Conservation (phyloP, 2,113 vertebrate genomes). For the Dipodomys ordii region DNA sequence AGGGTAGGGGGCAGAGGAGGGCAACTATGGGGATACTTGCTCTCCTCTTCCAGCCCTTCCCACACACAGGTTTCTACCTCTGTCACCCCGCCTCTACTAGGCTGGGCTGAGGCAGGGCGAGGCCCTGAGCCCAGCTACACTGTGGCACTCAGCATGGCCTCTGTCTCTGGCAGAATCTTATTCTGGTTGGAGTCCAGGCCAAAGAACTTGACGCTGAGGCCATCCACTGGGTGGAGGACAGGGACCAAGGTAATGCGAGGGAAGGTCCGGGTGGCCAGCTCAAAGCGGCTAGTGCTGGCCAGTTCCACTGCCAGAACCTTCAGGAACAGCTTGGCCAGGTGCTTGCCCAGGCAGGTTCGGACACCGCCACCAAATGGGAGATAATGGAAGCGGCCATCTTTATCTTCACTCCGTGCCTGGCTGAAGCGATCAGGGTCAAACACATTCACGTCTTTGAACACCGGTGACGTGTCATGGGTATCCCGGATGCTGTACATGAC, state of each 20-base stretch:
- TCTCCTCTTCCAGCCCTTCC: constrained; percentile 5
- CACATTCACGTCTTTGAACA: constrained; percentile 95
- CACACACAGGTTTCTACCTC: constrained; percentile 77
- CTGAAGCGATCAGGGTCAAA: constrained; percentile 97
- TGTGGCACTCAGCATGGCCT: constrained; percentile 94
- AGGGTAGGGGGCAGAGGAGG: not conserved
- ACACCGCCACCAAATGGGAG: constrained; percentile 96
- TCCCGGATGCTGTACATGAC: constrained; percentile 99
- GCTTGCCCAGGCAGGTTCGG: constrained; percentile 97
- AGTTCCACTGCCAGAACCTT: constrained; percentile 95
- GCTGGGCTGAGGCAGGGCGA: constrained; percentile 10
- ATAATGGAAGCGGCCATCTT: constrained; percentile 97
- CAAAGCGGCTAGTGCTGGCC: constrained; percentile 95
- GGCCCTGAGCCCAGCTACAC: constrained; percentile 85
- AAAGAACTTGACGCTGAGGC: constrained; percentile 97
- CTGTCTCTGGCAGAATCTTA: constrained; percentile 96
- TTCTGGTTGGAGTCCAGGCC: constrained; percentile 99
- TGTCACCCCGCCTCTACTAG: constrained; percentile 45
- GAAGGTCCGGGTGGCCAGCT: constrained; percentile 96
- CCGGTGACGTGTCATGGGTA: constrained; percentile 95
- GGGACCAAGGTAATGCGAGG: constrained; percentile 95
- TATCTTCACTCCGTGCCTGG: constrained; percentile 94
- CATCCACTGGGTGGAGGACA: constrained; percentile 95
- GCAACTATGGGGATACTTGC: not conserved
- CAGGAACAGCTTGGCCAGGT: constrained; percentile 97